phyloP scores from a whole-genome alignment of 2,797 vertebrate genomes.

The Chaenodraco wilsoni region DNA sequence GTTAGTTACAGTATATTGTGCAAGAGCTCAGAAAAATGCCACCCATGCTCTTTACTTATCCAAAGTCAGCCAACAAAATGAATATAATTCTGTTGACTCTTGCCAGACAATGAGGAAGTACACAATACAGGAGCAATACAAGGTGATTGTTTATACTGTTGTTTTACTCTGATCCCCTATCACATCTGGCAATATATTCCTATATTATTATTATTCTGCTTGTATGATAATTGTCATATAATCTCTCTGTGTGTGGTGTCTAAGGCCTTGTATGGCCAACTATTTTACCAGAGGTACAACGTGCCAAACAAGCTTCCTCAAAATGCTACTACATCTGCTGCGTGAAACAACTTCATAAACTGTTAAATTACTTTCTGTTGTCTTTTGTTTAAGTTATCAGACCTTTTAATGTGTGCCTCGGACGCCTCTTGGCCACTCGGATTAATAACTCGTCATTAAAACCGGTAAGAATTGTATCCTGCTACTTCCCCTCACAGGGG shows the following conservation, averaged over 20 bases:
- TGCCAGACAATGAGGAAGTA: conserved; percentile 12
- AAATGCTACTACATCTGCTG: conserved; percentile 36
- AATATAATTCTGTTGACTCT: conserved; percentile 45
- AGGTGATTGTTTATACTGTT: too few relatives aligned
- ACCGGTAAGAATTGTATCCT: conserved; percentile 49
- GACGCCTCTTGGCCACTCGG: conserved; percentile 48
- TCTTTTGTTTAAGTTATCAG: conserved; percentile 35
- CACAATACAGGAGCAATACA: not conserved
- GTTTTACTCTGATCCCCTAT: not conserved
- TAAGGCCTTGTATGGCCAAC: conserved; percentile 8
- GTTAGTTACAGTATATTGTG: conserved; percentile 57
- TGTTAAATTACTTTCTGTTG: not conserved
- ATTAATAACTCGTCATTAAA: conserved; percentile 62
- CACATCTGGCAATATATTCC: not conserved
- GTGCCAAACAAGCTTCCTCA: conserved; percentile 24
- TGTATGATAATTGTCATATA: not conserved
- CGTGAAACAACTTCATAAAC: conserved; percentile 44
- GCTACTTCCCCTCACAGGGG: conserved; percentile 48
- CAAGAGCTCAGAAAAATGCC: conserved; percentile 34
- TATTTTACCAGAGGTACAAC: conserved; percentile 17
- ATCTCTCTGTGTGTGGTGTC: not conserved
- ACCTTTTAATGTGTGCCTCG: conserved; percentile 29
- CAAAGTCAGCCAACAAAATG: conserved; percentile 47
- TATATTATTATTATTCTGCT: not conserved
- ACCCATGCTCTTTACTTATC: conserved; percentile 43